These are phyloP conservation scores for Clitarchus hookeri DNA, from an alignment of 2,888 invertebrate genomes.

Conservation along the genomic window DNA sequence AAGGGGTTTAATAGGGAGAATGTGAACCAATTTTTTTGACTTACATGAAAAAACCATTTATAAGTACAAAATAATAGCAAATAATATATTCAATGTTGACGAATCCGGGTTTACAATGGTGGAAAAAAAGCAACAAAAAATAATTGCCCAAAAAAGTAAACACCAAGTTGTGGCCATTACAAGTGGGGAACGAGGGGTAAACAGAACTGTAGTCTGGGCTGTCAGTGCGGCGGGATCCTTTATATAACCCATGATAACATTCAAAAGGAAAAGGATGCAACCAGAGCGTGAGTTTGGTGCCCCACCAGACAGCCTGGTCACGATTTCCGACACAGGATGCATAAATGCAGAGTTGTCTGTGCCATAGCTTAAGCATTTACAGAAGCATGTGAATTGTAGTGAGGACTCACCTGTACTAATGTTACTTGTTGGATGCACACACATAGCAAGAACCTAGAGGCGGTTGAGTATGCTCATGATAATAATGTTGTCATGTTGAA, in stretches of 20 bases:
- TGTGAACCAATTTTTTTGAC: slow-evolving; percentile 16
- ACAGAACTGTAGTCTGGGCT: background rate
- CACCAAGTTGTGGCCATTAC: background rate
- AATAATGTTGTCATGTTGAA: too few species aligned
- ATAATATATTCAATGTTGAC: background rate
- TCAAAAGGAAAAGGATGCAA: background rate
- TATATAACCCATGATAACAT: background rate
- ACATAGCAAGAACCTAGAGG: too few species aligned
- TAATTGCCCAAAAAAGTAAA: background rate
- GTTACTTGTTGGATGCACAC: too few species aligned
- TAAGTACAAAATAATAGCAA: background rate
- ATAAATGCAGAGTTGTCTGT: slow-evolving; percentile 51
- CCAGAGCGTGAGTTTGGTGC: slow-evolving; percentile 11
- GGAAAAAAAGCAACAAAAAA: background rate
- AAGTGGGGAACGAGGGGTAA: slow-evolving; percentile 11
- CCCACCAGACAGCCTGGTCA: background rate
- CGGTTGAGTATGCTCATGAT: too few species aligned
- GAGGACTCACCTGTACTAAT: too few species aligned
- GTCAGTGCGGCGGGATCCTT: slow-evolving; percentile 21
- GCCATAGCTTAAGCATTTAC: slow-evolving; percentile 51
- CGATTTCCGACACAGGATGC: slow-evolving; percentile 28
- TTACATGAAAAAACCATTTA: background rate
- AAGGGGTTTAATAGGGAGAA: background rate
- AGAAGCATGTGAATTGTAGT: too few species aligned
- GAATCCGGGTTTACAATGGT: background rate